phyloP scores from a whole-genome alignment of 2,113 vertebrate species.

The Albula goreensis region DNA sequence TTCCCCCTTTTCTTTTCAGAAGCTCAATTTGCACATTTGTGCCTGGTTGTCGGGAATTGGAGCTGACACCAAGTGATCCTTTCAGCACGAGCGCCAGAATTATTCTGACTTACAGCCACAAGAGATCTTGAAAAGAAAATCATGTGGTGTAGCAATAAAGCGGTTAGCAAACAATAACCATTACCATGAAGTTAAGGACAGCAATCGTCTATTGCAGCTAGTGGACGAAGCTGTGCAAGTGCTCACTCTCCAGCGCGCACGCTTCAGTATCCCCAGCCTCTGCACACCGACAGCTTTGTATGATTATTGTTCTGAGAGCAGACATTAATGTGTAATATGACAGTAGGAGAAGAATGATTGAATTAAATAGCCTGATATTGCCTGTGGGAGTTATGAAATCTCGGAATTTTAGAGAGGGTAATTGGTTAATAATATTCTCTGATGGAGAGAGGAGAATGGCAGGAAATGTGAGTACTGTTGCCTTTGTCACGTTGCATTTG shows the following conservation, averaged over 20 bases:
- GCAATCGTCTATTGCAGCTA: background rate
- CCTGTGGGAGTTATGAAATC: conserved; percentile 5
- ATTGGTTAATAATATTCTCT: background rate
- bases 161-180: background rate
- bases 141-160: background rate
- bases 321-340: background rate
- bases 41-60: background rate
- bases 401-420: background rate
- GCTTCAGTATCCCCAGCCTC: background rate
- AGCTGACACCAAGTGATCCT: background rate
- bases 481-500: background rate
- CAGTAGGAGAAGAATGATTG: background rate
- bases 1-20: background rate
- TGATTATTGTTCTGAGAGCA: background rate
- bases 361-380: background rate
- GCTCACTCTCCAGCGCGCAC: background rate
- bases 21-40: background rate
- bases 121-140: background rate
- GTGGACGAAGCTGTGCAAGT: background rate
- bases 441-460: background rate
- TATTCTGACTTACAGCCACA: background rate
- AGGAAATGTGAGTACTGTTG: background rate
- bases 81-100: background rate
- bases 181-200: background rate
- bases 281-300: background rate